Evolutionary conservation across 2,888 invertebrate species (phyloP).

Genomic region (Lasioglossum zephyrum): DNA sequence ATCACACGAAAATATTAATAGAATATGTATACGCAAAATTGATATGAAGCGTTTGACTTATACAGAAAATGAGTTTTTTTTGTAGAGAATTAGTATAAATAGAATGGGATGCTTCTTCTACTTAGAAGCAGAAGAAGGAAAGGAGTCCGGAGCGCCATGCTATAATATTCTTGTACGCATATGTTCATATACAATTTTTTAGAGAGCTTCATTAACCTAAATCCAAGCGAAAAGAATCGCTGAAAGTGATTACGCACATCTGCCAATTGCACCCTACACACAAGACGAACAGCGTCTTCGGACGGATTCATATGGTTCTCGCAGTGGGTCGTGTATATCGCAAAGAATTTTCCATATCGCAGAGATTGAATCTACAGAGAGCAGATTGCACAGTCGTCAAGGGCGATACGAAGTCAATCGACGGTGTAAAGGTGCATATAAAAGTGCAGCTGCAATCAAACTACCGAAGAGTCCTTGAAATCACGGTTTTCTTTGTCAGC

Average conservation of each 20-base stretch:
- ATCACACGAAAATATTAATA: background rate
- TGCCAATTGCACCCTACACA: background rate
- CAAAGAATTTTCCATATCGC: background rate
- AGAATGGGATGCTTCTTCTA: background rate
- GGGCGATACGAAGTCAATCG: slow-evolving; percentile 4
- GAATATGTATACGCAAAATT: too few relatives aligned
- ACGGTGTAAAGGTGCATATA: slow-evolving; percentile 8
- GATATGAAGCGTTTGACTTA: too few relatives aligned
- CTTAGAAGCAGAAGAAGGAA: background rate
- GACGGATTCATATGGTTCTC: background rate
- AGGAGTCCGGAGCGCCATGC: background rate
- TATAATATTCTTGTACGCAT: background rate
- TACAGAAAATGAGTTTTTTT: too few relatives aligned
- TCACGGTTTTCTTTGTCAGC: slow-evolving; percentile 5
- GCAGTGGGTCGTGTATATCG: background rate
- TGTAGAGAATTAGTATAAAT: background rate
- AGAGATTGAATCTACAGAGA: slow-evolving; percentile 6
- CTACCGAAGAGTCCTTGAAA: slow-evolving; percentile 1
- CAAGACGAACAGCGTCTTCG: background rate
- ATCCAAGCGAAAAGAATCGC: background rate
- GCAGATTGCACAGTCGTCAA: slow-evolving; percentile 6
- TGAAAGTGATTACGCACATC: background rate
- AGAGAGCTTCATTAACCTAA: background rate
- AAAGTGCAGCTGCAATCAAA: slow-evolving; percentile 10
- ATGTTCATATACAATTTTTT: background rate